Evolutionary conservation across 2,113 vertebrate species (phyloP).

Genomic region (Mormyrus iriodes): DNA sequence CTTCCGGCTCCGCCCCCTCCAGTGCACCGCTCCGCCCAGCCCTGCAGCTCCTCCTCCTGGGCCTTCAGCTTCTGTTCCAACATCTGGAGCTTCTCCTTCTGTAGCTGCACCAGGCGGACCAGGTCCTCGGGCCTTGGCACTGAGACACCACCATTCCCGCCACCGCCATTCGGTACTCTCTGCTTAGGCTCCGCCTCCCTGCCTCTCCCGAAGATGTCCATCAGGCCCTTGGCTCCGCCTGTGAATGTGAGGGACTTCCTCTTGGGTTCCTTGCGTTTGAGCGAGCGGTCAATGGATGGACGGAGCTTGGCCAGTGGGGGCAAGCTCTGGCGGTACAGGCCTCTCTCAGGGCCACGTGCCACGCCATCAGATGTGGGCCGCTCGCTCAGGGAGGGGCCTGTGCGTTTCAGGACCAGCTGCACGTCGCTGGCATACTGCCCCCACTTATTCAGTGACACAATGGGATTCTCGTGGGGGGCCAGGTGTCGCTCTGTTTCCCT

Average conservation of each 20-base stretch:
- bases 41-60: constrained; percentile 73
- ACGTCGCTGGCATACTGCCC: constrained; percentile 95
- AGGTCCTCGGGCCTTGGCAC: constrained; percentile 70
- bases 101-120: constrained; percentile 75
- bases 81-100: constrained; percentile 79
- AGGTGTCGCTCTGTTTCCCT: constrained; percentile 86
- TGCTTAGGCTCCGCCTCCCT: constrained; percentile 74
- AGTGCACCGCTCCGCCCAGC: constrained; percentile 70
- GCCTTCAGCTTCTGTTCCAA: constrained; percentile 78
- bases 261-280: constrained; percentile 84
- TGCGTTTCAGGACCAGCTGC: constrained; percentile 85
- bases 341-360: constrained; percentile 78
- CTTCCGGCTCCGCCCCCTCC: constrained; percentile 43
- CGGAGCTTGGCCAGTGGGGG: constrained; percentile 87
- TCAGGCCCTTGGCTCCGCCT: constrained; percentile 79
- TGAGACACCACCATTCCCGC: constrained; percentile 46
- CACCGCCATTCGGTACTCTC: constrained; percentile 60
- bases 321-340: constrained; percentile 84
- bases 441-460: constrained; percentile 94
- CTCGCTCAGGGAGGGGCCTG: constrained; percentile 86
- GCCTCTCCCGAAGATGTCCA: constrained; percentile 80
- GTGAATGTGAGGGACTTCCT: constrained; percentile 94
- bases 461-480: constrained; percentile 86
- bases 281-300: constrained; percentile 71
- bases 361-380: constrained; percentile 81